Base-by-base conservation (phyloP, 2,797 vertebrate species). In the Lycodopsis pacificus region DNA sequence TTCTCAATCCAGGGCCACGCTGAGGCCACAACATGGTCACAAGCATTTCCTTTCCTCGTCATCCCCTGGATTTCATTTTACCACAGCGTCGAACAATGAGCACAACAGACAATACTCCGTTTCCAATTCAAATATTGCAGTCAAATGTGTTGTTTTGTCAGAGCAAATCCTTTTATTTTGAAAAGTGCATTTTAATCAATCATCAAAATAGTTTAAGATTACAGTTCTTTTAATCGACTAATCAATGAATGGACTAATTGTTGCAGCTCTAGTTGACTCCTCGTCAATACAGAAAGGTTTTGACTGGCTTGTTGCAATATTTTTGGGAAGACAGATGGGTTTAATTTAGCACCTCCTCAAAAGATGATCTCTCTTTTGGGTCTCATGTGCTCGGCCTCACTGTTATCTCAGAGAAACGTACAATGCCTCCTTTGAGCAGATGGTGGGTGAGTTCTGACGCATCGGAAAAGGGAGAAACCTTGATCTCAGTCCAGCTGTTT, bases 401-500 rank as follows among this genome's bases (percentile, higher is more conserved):
- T 34, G 75, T 65, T 59, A 46, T 63, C 79, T 82, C 82, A 76
- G 44, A 78, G 76, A 68, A 66, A 57, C 65, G 78, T 11, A 79
- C 78, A 86, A 74, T 49, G 85, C 68, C 32, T 86, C 82, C 79
- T 77, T 88, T 83, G 71, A 86, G 77, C 91, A 91, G 83, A 91
- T 88, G 87, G 85, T 66, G 79, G 61, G 38, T 32, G 84, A 78
- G 65, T 64, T 72, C 57, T 70, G 76, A 83, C 22, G 53, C 78
- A 61, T 80, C 65, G 56, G 71, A 76, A 74, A 58, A 57, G 22
- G 27, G 27, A 40, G 78, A 65, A 22, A 65, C 68, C 61, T 86
- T 85, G 82, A 89, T 88, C 82, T 83, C 68, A 10, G 56, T 56
- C 82, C 86, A 89, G 82, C 78, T 86, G 84, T 89, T 90, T 90